These are phyloP conservation scores for Heliconius sara DNA, from an alignment of 2,888 invertebrate species.

Conservation along the genomic window DNA sequence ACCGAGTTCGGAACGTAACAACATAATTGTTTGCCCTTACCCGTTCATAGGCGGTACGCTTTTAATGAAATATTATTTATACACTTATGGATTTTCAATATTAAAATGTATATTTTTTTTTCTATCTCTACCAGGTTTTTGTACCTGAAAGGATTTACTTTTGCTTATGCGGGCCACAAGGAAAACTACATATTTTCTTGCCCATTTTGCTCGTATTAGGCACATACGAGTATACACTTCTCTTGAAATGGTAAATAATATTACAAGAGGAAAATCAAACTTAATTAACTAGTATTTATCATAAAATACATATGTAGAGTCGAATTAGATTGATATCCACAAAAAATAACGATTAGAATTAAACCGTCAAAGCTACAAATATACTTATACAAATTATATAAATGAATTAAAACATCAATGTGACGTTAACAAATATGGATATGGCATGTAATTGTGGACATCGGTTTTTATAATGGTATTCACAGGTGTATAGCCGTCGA, in stretches of 20 bases:
- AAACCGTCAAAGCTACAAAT: neutral
- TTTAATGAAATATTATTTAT: no score
- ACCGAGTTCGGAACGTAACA: slow-evolving; percentile 30
- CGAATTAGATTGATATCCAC: neutral
- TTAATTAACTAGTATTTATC: neutral
- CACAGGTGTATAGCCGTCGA: slow-evolving; percentile 49
- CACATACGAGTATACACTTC: no score
- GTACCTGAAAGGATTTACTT: neutral
- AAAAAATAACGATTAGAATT: neutral
- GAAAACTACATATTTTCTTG: no score
- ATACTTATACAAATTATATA: slow-evolving; percentile 1
- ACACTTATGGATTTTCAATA: neutral
- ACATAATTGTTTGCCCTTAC: slow-evolving; percentile 32
- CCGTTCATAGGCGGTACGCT: neutral
- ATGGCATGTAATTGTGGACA: slow-evolving; percentile 17
- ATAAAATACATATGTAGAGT: neutral
- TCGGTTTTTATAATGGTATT: slow-evolving; percentile 24
- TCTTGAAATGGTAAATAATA: no score
- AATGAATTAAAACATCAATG: slow-evolving; percentile 28
- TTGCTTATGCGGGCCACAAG: no score
- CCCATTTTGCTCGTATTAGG: no score
- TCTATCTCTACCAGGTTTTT: neutral
- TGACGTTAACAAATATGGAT: slow-evolving; percentile 27
- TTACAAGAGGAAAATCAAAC: neutral
- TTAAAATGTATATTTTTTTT: neutral